These are phyloP conservation scores for Galerucella pusilla DNA, from an alignment of 2,888 invertebrate genomes.

Conservation along the genomic window DNA sequence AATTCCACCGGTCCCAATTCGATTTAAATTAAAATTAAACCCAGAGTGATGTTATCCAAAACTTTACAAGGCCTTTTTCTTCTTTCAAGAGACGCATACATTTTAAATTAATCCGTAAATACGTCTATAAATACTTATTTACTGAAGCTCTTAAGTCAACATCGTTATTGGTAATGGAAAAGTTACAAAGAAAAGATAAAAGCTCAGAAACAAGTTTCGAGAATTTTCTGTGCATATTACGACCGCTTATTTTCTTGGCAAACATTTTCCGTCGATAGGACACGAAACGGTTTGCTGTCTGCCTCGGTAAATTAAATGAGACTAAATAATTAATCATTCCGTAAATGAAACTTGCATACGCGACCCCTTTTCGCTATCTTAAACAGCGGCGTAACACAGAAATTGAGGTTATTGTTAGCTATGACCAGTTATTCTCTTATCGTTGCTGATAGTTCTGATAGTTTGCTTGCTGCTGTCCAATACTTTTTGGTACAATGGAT, in stretches of 20 bases:
- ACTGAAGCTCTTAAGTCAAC: conserved; percentile 35
- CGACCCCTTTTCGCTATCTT: conserved; percentile 29
- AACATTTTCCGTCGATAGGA: conserved; percentile 36
- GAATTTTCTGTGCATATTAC: conserved; percentile 33
- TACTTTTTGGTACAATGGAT: no score
- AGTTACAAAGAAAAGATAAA: conserved; percentile 35
- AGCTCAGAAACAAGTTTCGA: conserved; percentile 33
- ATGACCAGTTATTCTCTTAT: no score
- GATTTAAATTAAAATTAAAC: conserved; percentile 12
- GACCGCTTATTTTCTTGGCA: conserved; percentile 36
- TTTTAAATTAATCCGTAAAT: conserved; percentile 34
- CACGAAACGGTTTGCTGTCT: conserved; percentile 39
- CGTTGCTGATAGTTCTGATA: no score
- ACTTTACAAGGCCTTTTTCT: not conserved
- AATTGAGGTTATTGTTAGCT: not conserved
- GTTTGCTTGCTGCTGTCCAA: no score
- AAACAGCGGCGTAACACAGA: conserved; percentile 10
- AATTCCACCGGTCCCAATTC: not conserved
- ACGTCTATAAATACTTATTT: conserved; percentile 36
- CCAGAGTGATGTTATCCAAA: conserved; percentile 7
- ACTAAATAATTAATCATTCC: conserved; percentile 45
- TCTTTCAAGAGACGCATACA: conserved; percentile 19
- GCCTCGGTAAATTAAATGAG: conserved; percentile 42
- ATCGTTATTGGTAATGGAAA: conserved; percentile 36
- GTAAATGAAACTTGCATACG: conserved; percentile 43